Conservation (phyloP, 2,113 vertebrate species). For the Pangasianodon gigas region DNA sequence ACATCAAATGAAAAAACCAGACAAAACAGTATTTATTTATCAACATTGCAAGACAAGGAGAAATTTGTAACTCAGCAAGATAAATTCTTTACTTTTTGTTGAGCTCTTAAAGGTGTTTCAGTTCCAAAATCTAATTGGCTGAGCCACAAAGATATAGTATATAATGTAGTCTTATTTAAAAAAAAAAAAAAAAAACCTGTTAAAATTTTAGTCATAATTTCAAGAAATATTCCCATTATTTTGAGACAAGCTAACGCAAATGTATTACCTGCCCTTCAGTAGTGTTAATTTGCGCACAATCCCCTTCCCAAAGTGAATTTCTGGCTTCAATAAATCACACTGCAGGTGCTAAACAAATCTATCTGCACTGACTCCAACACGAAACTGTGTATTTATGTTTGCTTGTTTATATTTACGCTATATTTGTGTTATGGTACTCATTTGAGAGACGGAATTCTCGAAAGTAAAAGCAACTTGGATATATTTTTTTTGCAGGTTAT, state of each 20-base stretch:
- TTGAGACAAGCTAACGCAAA: background rate
- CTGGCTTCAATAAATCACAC: background rate
- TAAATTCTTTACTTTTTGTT: too few relatives aligned
- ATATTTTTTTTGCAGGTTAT: too few relatives aligned
- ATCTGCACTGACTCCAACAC: background rate
- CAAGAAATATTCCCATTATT: background rate
- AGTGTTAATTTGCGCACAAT: background rate
- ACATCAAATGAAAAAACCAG: too few relatives aligned
- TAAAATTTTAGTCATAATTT: too few relatives aligned
- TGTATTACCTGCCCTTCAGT: background rate
- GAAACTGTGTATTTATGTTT: background rate
- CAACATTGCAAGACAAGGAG: too few relatives aligned
- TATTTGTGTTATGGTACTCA: background rate
- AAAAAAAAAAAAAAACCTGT: too few relatives aligned
- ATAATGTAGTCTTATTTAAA: too few relatives aligned
- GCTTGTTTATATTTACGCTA: background rate
- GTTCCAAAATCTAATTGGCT: too few relatives aligned
- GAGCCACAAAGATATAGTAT: too few relatives aligned
- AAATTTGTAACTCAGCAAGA: background rate
- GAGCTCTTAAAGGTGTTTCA: too few relatives aligned
- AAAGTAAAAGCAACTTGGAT: background rate
- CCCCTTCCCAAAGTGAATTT: background rate
- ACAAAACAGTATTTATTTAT: background rate
- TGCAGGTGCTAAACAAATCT: background rate
- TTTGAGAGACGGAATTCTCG: background rate